Conservation (phyloP, 2,797 vertebrate genomes). For the Alfaro cultratus region DNA sequence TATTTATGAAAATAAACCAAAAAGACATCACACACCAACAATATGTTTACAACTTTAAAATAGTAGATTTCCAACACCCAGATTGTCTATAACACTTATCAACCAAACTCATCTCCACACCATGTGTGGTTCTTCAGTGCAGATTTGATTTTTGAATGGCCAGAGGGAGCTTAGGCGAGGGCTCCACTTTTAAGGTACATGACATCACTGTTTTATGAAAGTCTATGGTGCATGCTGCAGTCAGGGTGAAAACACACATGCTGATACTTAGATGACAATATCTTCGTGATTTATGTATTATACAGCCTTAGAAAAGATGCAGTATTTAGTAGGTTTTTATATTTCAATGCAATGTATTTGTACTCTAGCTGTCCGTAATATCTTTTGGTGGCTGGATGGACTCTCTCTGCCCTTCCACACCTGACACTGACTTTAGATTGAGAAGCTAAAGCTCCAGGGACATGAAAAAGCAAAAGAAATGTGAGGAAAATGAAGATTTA, state of each 20-base stretch:
- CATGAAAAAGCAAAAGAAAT: not conserved
- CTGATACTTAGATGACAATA: not conserved
- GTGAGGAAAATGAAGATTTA: not conserved
- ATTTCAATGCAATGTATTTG: not conserved
- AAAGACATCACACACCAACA: not conserved
- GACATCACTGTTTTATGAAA: not conserved
- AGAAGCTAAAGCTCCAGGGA: not conserved
- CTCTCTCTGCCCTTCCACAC: not conserved
- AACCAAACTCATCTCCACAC: not conserved
- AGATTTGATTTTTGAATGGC: not conserved
- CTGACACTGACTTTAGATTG: not conserved
- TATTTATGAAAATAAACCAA: not conserved
- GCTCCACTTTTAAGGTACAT: not conserved
- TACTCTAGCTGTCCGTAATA: not conserved
- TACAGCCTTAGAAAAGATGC: not conserved
- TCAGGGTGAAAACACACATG: not conserved
- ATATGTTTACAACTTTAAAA: not conserved
- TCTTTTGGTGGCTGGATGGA: not conserved
- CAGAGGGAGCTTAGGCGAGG: not conserved
- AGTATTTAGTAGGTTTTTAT: not conserved
- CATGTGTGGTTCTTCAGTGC: not conserved
- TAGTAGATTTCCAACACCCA: not conserved
- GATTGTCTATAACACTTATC: not conserved
- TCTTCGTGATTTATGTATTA: not conserved
- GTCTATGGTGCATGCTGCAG: not conserved